phyloP scores from a whole-genome alignment of 2,888 invertebrate genomes.

The Parapristionchus giblindavisi region DNA sequence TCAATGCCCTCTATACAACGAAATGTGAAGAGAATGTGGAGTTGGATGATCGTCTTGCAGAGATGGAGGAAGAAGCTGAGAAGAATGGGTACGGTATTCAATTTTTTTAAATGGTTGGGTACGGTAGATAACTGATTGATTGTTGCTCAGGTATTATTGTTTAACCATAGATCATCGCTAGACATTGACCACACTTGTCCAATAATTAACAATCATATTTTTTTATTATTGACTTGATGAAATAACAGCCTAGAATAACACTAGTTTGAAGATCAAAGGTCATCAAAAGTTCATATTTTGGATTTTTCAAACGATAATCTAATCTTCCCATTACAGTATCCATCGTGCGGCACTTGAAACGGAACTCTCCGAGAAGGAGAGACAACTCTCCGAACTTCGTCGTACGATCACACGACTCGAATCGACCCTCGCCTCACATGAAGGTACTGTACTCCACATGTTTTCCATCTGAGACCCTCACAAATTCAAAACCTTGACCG shows the following conservation, averaged over 20 bases:
- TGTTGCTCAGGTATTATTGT: too few species aligned
- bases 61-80: constrained; percentile 44
- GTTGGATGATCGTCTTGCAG: constrained; percentile 61
- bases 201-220: background rate
- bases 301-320: too few species aligned
- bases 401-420: constrained; percentile 42
- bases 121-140: background rate
- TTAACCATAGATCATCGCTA: too few species aligned
- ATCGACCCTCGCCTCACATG: constrained; percentile 14
- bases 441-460: constrained; percentile 10
- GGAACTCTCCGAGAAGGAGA: constrained; percentile 46
- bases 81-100: constrained; percentile 10
- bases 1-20: constrained; percentile 65
- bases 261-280: too few species aligned
- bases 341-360: constrained; percentile 31
- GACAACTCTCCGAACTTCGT: constrained; percentile 45
- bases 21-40: constrained; percentile 69
- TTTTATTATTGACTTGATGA: too few species aligned
- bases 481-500: background rate
- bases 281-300: too few species aligned
- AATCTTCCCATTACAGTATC: too few species aligned
- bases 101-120: background rate
- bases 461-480: background rate
- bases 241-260: too few species aligned
- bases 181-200: too few species aligned